A percentile compares a stretch with the other conserved stretches of the same genome.
Evolutionary conservation across 2,888 invertebrate genomes (phyloP).

Genomic region (Stratiomys singularior): DNA sequence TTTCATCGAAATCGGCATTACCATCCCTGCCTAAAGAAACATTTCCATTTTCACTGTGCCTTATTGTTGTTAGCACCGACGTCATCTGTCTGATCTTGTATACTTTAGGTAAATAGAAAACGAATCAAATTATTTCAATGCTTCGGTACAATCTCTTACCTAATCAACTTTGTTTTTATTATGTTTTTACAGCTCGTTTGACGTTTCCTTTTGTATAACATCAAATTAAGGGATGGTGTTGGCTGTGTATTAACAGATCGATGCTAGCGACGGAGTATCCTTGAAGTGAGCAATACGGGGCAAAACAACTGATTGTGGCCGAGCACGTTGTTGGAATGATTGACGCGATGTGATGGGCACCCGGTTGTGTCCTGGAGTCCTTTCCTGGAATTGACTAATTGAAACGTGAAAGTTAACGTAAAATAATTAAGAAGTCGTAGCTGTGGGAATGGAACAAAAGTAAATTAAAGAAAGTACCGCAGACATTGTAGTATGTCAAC

Average conservation of each 20-base stretch:
- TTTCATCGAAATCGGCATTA: neutral
- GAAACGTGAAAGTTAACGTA: conserved; percentile 18
- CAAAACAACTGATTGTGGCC: too few species aligned
- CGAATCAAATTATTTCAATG: conserved; percentile 6
- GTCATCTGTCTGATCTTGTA: too few species aligned
- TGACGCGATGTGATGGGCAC: too few species aligned
- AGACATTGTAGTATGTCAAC: too few species aligned
- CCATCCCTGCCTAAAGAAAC: neutral
- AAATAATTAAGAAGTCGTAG: neutral
- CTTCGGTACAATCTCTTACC: conserved; percentile 10
- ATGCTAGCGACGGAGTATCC: too few species aligned
- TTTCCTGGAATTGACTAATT: conserved; percentile 13
- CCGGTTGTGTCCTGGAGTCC: neutral
- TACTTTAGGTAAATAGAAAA: too few species aligned
- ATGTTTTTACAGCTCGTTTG: neutral
- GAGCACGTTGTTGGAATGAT: too few species aligned
- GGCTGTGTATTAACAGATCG: too few species aligned
- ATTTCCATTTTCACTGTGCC: neutral
- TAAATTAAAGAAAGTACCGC: neutral
- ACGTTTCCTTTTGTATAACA: too few species aligned
- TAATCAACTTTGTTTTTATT: neutral
- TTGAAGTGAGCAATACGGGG: too few species aligned
- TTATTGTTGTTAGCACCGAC: neutral
- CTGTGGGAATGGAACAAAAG: neutral
- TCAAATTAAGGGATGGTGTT: too few species aligned